Conservation (phyloP, 2,888 invertebrate species). For the Strigamia maritima region DNA sequence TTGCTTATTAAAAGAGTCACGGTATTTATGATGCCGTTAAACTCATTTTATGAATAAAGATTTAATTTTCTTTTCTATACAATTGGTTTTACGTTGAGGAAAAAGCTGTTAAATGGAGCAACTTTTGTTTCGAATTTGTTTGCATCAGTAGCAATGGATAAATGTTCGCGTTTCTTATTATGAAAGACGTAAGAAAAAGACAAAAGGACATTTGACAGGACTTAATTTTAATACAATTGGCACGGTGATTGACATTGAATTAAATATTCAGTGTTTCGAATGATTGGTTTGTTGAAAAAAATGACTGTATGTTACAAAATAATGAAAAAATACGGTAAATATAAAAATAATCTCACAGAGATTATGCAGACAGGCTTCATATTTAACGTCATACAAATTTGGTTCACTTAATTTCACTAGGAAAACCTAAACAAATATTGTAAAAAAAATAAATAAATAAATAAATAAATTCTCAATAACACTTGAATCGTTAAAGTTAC, state of each 20-base stretch:
- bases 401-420: too few relatives aligned
- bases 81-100: neutral
- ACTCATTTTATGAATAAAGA: neutral
- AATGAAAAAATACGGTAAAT: neutral
- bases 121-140: neutral
- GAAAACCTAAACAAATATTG: neutral
- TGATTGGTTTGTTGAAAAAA: neutral
- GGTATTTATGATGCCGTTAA: too few relatives aligned
- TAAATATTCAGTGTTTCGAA: neutral
- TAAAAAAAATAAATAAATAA: too few relatives aligned
- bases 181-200: neutral
- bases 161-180: neutral
- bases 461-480: too few relatives aligned
- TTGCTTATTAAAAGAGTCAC: too few relatives aligned
- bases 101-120: neutral
- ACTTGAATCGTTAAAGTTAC: neutral
- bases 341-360: neutral
- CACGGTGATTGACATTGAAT: neutral
- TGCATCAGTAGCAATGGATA: neutral
- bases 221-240: neutral
- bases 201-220: neutral
- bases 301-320: neutral
- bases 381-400: too few relatives aligned
- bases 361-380: neutral
- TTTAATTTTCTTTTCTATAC: neutral